Base-by-base conservation (phyloP, 2,113 vertebrate genomes). In the Gopherus flavomarginatus region DNA sequence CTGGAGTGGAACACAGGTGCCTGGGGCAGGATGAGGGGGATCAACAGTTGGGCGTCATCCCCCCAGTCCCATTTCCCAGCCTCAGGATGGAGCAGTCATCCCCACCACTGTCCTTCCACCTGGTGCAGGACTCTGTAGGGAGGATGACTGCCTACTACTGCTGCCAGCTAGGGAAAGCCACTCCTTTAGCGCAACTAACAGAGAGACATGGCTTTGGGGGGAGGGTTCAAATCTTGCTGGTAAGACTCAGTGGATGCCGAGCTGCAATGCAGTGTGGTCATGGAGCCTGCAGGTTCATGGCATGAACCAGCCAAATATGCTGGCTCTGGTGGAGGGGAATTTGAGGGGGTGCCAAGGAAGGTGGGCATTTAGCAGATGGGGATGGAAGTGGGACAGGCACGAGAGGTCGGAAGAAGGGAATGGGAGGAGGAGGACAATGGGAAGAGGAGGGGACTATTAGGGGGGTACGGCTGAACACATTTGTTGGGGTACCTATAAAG, bases 1-100 rank as follows among this genome's bases (percentile, higher is more conserved):
- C 35, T 86, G 53, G 95, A 90, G 47, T 97, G 97, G 59, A 95
- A 93, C 79, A 86, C 92, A 11, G 98, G 98, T 98, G 97, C 90
- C 21, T 8, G 59, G 81, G 42, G 44, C 27, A 79, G 72, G 69
- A 35, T 59, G 52, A 17, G 2, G 10, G 31, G 29, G 42, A 8
- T 26, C 42, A 50, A 29, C 69, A 3, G 57, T 53, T 3, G 81
- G 77, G 38, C 26, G 5, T 6, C 56, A 13, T 17, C 16, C 35
- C 22, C 49, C 56, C 49, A 24, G 42, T 50, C 56, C 26, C 19
- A 0, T 3, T 35, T 53, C 19, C 4, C 29, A 81, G 47, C 79
- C 29, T 81, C 27, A 26, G 19, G n/a, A 42, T 42, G 38, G 19
- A 24, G 38, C 21, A 75, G 31, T 65, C 69, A 75, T 21, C 11